Base-by-base conservation (phyloP, 1,140 invertebrate species). In the Zaprionus ghesquierei region DNA sequence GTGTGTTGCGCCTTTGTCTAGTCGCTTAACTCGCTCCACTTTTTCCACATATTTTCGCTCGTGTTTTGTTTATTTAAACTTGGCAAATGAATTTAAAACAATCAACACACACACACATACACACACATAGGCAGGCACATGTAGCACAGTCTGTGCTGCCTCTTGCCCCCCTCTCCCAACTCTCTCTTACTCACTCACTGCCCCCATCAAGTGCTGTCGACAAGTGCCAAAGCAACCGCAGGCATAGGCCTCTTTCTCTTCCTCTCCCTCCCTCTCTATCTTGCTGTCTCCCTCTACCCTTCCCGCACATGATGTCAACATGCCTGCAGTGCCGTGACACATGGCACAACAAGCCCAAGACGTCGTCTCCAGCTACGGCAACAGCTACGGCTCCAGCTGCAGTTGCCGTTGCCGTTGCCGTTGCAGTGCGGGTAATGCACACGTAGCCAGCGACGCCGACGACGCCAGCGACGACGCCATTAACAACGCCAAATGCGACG, bases 21-120 rank as follows among this genome's bases (percentile, higher is more conserved):
- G 82, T 79, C 79, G 76, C 74, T 77, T 74, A 68, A 75, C 85
- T 78, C 84, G 85, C 85, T 89, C 85, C 84, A 89, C 79, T 80
- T 89, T 89, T 89, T 79, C 49, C 66, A 69, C 81, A 85, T 85
- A 85, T 85, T 85, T 86, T 77, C 74, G 70, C 81, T 86, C 64
- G 59, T 87, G 76, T 87, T 89, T 84, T 89, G 84, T 89, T 89
- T 89, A 89, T 89, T 89, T 89, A 89, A 89, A 89, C 84, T 89
- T 89, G 84, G 73, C 85, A 89, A 89, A 89, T 89, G 84, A 89
- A 89, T 89, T 89, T 89, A 89, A 89, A 89, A 80, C 84, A 89
- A 89, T 89, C 84, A 89, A 51, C 84, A 78, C 84, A 81, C 60
- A 73, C 76, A 72, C 35, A 58, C 55, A 35, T 22, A 35, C 46